Percentiles rank a stretch among this genome's conserved stretches.
Conservation (phyloP, 2,888 invertebrate genomes). For the Agrilus biguttatus region DNA sequence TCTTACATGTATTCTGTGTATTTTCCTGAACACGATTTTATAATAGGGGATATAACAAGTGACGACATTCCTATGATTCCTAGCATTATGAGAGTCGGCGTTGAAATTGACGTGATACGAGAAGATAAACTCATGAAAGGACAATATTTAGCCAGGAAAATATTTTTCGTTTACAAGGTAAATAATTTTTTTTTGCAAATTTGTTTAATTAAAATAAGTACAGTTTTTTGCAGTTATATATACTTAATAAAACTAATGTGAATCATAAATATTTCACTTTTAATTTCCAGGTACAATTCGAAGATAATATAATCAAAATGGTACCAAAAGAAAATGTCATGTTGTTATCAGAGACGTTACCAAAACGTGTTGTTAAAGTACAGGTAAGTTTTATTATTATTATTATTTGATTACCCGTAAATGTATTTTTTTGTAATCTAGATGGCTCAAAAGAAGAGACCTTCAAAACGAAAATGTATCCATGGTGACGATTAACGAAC, state of each 20-base stretch:
- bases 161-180: slow-evolving; percentile 8
- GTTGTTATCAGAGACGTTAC: slow-evolving; percentile 4
- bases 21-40: slow-evolving; percentile 29
- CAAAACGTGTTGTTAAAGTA: too few relatives aligned
- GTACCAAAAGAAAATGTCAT: slow-evolving; percentile 39
- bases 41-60: slow-evolving; percentile 39
- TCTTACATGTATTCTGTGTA: not conserved
- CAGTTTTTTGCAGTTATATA: too few relatives aligned
- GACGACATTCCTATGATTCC: slow-evolving; percentile 35
- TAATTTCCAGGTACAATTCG: slow-evolving; percentile 32
- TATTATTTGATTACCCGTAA: too few relatives aligned
- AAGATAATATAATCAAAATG: slow-evolving; percentile 33
- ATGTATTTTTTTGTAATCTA: too few relatives aligned
- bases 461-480: too few relatives aligned
- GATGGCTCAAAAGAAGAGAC: too few relatives aligned
- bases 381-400: too few relatives aligned
- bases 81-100: slow-evolving; percentile 28
- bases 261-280: slow-evolving; percentile 1
- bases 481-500: too few relatives aligned
- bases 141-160: slow-evolving; percentile 6
- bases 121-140: slow-evolving; percentile 30
- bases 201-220: too few relatives aligned
- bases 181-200: too few relatives aligned
- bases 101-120: slow-evolving; percentile 39
- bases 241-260: not conserved